These are phyloP conservation scores for Drosophila parvula DNA, from an alignment of 1,140 invertebrate species.

Conservation along the genomic window DNA sequence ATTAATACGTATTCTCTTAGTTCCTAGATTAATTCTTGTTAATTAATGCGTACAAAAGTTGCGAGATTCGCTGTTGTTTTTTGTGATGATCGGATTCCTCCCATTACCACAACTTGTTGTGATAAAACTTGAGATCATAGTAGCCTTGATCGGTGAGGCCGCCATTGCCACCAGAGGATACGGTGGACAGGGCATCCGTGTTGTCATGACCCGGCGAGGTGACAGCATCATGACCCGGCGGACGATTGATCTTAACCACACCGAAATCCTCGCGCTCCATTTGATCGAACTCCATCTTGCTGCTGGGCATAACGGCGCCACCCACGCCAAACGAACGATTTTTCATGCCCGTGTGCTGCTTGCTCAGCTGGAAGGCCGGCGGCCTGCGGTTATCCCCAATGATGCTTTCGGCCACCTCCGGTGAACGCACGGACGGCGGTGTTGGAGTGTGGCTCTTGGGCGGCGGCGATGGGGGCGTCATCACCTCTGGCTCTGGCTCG, in stretches of 20 bases:
- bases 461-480: slow-evolving; percentile 50
- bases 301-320: slow-evolving; percentile 77
- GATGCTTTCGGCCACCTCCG: slow-evolving; percentile 67
- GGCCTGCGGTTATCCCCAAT: slow-evolving; percentile 67
- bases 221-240: slow-evolving; percentile 61
- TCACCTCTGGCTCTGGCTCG: slow-evolving; percentile 45
- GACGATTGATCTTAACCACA: slow-evolving; percentile 80
- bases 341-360: slow-evolving; percentile 83
- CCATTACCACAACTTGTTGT: slow-evolving; percentile 87
- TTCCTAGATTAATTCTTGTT: slow-evolving; percentile 44
- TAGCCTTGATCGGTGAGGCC: slow-evolving; percentile 86
- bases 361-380: slow-evolving; percentile 74
- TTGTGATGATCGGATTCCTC: neutral
- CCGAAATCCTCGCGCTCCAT: slow-evolving; percentile 78
- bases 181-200: slow-evolving; percentile 71
- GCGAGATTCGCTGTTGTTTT: slow-evolving; percentile 31
- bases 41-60: slow-evolving; percentile 67
- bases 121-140: slow-evolving; percentile 88
- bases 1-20: slow-evolving; percentile 43
- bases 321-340: slow-evolving; percentile 81
- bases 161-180: slow-evolving; percentile 54
- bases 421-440: slow-evolving; percentile 60
- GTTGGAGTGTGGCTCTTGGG: slow-evolving; percentile 57
- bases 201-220: slow-evolving; percentile 67
- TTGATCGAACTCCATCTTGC: slow-evolving; percentile 83